Evolutionary conservation across 2,797 vertebrate genomes (phyloP).

Genomic region (Myotis findleyi): DNA sequence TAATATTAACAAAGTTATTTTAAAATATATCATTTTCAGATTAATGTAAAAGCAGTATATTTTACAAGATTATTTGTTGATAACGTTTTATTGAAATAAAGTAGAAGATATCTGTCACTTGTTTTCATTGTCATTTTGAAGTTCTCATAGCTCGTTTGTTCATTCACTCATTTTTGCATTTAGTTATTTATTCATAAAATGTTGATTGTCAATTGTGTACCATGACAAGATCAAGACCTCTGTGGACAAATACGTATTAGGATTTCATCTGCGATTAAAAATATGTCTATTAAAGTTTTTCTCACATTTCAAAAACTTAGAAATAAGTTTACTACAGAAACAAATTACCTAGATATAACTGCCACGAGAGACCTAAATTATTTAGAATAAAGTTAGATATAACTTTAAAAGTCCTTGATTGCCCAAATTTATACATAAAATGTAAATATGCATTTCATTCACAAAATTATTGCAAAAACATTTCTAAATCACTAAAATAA

Average conservation of each 20-base stretch:
- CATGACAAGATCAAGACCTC: background rate
- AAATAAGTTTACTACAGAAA: background rate
- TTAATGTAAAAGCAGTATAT: background rate
- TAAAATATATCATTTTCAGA: background rate
- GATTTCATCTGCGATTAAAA: background rate
- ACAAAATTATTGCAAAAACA: background rate
- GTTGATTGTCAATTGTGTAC: background rate
- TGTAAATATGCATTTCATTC: background rate
- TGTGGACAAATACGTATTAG: background rate
- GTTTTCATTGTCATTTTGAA: background rate
- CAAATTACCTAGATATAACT: conserved; percentile 20
- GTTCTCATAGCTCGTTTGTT: background rate
- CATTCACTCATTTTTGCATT: background rate
- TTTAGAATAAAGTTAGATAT: background rate
- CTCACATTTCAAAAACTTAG: background rate
- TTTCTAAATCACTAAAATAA: background rate
- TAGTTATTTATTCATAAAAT: background rate
- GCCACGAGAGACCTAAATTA: background rate
- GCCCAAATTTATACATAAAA: conserved; percentile 21
- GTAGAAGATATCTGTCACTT: background rate
- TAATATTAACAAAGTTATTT: background rate
- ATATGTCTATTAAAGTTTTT: background rate
- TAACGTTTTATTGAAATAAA: background rate
- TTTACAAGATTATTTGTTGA: background rate
- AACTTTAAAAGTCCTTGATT: conserved; percentile 12